phyloP scores from a whole-genome alignment of 1,140 invertebrate genomes.

The Vollenhovia emeryi region DNA sequence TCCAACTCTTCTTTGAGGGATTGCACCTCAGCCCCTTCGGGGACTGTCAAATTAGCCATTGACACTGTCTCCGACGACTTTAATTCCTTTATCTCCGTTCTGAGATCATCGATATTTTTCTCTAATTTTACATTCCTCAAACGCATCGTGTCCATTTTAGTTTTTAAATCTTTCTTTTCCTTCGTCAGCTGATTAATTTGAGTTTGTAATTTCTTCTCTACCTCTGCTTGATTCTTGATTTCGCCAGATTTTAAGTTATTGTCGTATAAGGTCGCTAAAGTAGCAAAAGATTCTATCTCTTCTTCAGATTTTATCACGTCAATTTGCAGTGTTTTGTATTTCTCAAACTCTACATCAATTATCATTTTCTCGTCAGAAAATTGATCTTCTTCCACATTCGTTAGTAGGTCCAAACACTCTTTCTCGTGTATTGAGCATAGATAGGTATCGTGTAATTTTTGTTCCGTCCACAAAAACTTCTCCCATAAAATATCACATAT shows the following conservation, averaged over 20 bases:
- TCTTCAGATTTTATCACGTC: conserved; percentile 63
- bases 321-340: conserved; percentile 60
- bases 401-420: conserved; percentile 3
- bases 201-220: conserved; percentile 74
- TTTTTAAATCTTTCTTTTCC: conserved; percentile 78
- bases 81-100: conserved; percentile 72
- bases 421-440: conserved; percentile 35
- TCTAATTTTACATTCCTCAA: conserved; percentile 79
- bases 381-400: conserved; percentile 31
- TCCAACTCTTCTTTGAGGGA: conserved; percentile 63
- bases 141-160: conserved; percentile 75
- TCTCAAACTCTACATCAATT: conserved; percentile 69
- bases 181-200: conserved; percentile 74
- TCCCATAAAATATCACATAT: conserved; percentile 69
- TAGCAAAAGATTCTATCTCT: conserved; percentile 72
- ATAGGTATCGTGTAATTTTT: conserved; percentile 65
- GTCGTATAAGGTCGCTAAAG: conserved; percentile 63
- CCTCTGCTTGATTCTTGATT: conserved; percentile 70
- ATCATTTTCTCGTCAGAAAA: conserved; percentile 67
- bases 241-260: conserved; percentile 63
- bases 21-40: conserved; percentile 62
- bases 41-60: conserved; percentile 54
- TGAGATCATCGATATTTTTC: conserved; percentile 77
- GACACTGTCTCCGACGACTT: conserved; percentile 47
- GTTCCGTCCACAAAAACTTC: conserved; percentile 72